A percentile compares a stretch with the other conserved stretches of the same genome.
phyloP scores from a whole-genome alignment of 1,140 invertebrate species.

The Drosophila nebulosa region DNA sequence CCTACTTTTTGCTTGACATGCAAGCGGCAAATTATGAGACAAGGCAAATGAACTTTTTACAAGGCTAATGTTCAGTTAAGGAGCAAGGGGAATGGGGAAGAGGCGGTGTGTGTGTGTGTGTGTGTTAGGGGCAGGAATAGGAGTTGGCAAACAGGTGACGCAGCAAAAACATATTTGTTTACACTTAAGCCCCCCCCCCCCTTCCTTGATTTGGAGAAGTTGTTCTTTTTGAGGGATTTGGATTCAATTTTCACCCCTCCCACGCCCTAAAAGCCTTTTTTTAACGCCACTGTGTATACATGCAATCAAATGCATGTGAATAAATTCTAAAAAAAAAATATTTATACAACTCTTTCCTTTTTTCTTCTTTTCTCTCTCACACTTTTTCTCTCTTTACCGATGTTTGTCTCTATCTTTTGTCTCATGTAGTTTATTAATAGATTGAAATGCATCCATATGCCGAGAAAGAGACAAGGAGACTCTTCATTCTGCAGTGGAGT shows the following conservation, averaged over 20 bases:
- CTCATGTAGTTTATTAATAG: not conserved
- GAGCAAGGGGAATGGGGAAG: not conserved
- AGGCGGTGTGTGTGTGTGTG: not conserved
- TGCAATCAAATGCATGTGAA: slow-evolving; percentile 38
- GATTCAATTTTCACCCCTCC: too few species aligned
- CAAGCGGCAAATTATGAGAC: slow-evolving; percentile 74
- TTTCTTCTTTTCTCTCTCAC: slow-evolving; percentile 19
- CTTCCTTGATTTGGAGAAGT: too few species aligned
- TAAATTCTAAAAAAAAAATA: slow-evolving; percentile 42
- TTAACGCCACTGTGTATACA: slow-evolving; percentile 14
- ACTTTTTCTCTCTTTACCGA: slow-evolving; percentile 33
- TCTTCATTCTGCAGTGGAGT: slow-evolving; percentile 25
- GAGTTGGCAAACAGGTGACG: slow-evolving; percentile 60
- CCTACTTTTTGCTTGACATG: slow-evolving; percentile 59
- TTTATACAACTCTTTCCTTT: slow-evolving; percentile 41
- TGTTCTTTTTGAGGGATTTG: too few species aligned
- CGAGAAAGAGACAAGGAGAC: not conserved
- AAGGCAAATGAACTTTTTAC: slow-evolving; percentile 76
- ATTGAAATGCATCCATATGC: slow-evolving; percentile 27
- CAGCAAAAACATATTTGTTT: slow-evolving; percentile 31
- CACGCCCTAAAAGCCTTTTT: not conserved
- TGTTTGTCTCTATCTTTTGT: not conserved
- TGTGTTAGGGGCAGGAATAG: not conserved
- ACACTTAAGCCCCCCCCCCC: slow-evolving; percentile 41
- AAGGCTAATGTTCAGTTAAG: slow-evolving; percentile 50